Percentiles rank a stretch among this genome's conserved stretches.
These are phyloP conservation scores for Sarcophaga subvicina DNA, from an alignment of 2,888 invertebrate species.

Conservation along the genomic window DNA sequence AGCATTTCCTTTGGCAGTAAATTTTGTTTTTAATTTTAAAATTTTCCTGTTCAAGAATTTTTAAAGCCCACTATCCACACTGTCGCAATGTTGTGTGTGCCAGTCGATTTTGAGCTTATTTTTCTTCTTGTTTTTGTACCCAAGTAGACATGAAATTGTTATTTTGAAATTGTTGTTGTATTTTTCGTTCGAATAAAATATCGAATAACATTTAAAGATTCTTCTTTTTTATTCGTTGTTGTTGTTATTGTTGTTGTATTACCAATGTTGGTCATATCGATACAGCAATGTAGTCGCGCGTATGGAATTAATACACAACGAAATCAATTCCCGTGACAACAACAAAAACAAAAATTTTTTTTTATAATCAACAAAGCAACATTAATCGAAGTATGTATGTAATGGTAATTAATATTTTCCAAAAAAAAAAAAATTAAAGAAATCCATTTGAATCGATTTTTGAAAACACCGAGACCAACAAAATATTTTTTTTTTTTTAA, in stretches of 20 bases:
- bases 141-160: conserved; percentile 70
- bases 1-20: too few relatives aligned
- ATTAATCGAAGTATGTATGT: background rate
- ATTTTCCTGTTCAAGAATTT: too few relatives aligned
- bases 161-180: conserved; percentile 53
- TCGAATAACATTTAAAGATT: conserved; percentile 67
- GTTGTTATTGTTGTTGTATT: conserved; percentile 1
- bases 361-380: background rate
- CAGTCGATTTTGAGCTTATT: conserved; percentile 50
- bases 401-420: too few relatives aligned
- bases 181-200: conserved; percentile 45
- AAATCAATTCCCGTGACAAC: conserved; percentile 10
- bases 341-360: background rate
- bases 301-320: conserved; percentile 43
- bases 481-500: too few relatives aligned
- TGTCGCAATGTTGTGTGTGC: conserved; percentile 48
- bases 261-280: conserved; percentile 62
- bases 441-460: background rate
- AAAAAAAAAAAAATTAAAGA: background rate
- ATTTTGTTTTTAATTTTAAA: too few relatives aligned
- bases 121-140: conserved; percentile 55
- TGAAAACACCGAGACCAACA: too few relatives aligned
- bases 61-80: background rate
- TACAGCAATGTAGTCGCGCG: conserved; percentile 42
- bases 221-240: conserved; percentile 58